Conservation (phyloP, 2,888 invertebrate genomes). For the Heteromyza rotundicornis region DNA sequence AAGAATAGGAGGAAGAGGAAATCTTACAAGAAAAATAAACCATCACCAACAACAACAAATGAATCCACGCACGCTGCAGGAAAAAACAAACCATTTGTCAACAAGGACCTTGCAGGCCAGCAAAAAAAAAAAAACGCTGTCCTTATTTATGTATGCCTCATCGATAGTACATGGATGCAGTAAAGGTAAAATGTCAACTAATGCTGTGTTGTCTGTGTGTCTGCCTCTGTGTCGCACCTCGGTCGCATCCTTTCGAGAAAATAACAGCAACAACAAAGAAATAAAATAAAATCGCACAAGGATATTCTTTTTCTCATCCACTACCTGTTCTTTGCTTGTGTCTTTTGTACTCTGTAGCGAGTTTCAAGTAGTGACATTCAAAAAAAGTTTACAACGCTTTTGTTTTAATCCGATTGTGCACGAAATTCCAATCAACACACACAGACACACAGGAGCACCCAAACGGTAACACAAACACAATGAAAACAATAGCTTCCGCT, state of each 20-base stretch:
- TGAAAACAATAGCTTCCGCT: neutral
- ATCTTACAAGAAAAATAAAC: too few species aligned
- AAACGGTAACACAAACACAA: neutral
- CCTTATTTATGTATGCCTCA: neutral
- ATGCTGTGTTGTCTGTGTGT: too few species aligned
- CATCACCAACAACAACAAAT: too few species aligned
- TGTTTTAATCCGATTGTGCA: slow-evolving; percentile 9
- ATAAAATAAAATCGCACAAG: too few species aligned
- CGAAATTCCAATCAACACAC: slow-evolving; percentile 7
- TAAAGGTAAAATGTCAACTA: too few species aligned
- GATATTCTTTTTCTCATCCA: neutral
- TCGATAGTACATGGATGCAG: neutral
- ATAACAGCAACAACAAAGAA: too few species aligned
- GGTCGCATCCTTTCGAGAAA: neutral
- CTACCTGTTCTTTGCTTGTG: neutral
- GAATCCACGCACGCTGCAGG: slow-evolving; percentile 27
- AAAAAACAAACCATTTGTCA: slow-evolving; percentile 41
- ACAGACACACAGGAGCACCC: neutral
- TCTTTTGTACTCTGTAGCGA: too few species aligned
- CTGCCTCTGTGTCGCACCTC: too few species aligned
- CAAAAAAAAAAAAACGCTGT: neutral
- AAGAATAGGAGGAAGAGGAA: too few species aligned
- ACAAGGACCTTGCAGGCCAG: slow-evolving; percentile 24
- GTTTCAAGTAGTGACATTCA: slow-evolving; percentile 8
- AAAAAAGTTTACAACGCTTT: slow-evolving; percentile 3